Evolutionary conservation across 2,888 invertebrate species (phyloP).

Genomic region (Eupelmus urozonus): DNA sequence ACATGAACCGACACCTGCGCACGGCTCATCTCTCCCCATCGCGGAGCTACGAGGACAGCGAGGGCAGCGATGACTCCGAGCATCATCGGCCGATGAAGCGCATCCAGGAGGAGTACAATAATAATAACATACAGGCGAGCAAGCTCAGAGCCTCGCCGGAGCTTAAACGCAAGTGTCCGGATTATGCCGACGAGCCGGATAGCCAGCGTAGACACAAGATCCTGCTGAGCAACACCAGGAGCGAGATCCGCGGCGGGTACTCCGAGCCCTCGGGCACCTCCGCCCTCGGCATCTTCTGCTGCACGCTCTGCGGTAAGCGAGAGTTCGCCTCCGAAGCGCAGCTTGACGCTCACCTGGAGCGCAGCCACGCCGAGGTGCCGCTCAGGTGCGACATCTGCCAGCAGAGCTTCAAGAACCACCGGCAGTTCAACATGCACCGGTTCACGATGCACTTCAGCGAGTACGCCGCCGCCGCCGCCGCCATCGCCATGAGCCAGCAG

Average conservation of each 20-base stretch:
- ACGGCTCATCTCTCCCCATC: constrained; percentile 76
- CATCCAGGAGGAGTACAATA: constrained; percentile 78
- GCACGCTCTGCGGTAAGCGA: constrained; percentile 82
- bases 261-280: not conserved
- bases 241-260: constrained; percentile 65
- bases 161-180: constrained; percentile 66
- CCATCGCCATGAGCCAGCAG: too few species aligned
- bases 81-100: constrained; percentile 62
- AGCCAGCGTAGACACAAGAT: constrained; percentile 65
- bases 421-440: constrained; percentile 85
- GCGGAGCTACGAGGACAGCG: constrained; percentile 71
- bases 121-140: constrained; percentile 80
- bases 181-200: constrained; percentile 60
- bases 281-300: constrained; percentile 68
- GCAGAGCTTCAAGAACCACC: constrained; percentile 85
- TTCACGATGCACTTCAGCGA: constrained; percentile 80
- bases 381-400: constrained; percentile 87
- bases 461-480: constrained; percentile 61
- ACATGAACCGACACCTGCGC: constrained; percentile 90
- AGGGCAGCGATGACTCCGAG: constrained; percentile 62
- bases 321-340: constrained; percentile 81
- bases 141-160: constrained; percentile 57
- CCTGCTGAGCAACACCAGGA: constrained; percentile 68
- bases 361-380: constrained; percentile 80
- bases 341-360: constrained; percentile 83